Evolutionary conservation across 2,113 vertebrate species (phyloP).

Genomic region (Ornithorhynchus anatinus): DNA sequence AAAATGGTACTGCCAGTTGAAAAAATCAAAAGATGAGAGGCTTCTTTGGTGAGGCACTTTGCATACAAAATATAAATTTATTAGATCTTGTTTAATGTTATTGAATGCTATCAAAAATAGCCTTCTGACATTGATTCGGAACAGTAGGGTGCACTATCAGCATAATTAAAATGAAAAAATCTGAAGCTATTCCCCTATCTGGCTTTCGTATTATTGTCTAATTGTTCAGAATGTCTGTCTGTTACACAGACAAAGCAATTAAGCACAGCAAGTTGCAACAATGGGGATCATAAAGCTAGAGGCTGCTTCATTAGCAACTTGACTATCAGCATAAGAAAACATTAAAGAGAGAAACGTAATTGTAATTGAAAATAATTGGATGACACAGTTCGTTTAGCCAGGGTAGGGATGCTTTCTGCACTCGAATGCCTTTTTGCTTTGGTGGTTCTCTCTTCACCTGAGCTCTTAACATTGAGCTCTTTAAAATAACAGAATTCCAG

Average conservation of each 20-base stretch:
- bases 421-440: constrained; percentile 17
- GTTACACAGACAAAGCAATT: constrained; percentile 80
- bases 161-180: constrained; percentile 77
- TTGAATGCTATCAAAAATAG: constrained; percentile 72
- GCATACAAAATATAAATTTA: constrained; percentile 68
- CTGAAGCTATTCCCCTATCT: constrained; percentile 68
- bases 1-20: constrained; percentile 1
- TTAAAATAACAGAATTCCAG: neutral
- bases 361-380: constrained; percentile 88
- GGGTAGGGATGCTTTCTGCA: constrained; percentile 48
- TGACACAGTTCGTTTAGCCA: constrained; percentile 78
- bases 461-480: neutral
- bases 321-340: constrained; percentile 77
- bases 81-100: constrained; percentile 69
- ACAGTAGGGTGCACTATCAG: constrained; percentile 71
- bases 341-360: constrained; percentile 79
- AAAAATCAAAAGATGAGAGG: constrained; percentile 17
- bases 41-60: constrained; percentile 44
- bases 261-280: constrained; percentile 78
- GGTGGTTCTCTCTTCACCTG: constrained; percentile 49
- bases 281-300: constrained; percentile 76
- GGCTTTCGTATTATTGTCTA: constrained; percentile 75
- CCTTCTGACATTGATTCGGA: constrained; percentile 70
- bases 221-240: constrained; percentile 83
- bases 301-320: constrained; percentile 77